Evolutionary conservation across 2,888 invertebrate species (phyloP).

Genomic region (Tenthredo livida): DNA sequence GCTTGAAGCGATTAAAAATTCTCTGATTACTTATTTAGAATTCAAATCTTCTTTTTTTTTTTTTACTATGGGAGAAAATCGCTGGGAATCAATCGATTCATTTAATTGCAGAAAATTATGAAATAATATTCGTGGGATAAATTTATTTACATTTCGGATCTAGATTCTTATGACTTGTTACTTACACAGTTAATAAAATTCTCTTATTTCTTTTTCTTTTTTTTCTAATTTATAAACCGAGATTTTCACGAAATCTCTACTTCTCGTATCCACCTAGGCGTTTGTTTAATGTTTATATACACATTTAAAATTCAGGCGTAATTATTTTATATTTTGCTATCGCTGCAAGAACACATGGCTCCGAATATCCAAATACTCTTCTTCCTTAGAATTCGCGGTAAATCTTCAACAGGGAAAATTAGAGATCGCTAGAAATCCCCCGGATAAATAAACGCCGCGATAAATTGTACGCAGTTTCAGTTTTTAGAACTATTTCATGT

Average conservation of each 20-base stretch:
- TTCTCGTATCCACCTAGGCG: neutral
- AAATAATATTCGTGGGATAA: neutral
- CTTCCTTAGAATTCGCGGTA: neutral
- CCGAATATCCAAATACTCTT: neutral
- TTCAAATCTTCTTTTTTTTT: too few relatives aligned
- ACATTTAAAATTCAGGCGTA: neutral
- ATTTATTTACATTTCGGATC: neutral
- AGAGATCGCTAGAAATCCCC: neutral
- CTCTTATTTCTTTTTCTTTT: too few relatives aligned
- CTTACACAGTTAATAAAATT: neutral
- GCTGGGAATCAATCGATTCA: neutral
- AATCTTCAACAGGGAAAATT: neutral
- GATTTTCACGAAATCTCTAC: neutral
- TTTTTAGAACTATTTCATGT: neutral
- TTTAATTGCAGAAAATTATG: neutral
- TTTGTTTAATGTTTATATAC: neutral
- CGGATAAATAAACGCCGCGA: constrained; percentile 5
- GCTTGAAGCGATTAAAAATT: neutral
- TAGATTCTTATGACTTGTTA: neutral
- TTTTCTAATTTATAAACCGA: neutral
- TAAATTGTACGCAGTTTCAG: neutral
- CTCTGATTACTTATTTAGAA: neutral
- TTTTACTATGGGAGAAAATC: neutral
- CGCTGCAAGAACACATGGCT: constrained; percentile 33
- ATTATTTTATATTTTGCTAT: neutral